These are phyloP conservation scores for Brachyptera risi DNA, from an alignment of 2,888 invertebrate species.

Conservation along the genomic window DNA sequence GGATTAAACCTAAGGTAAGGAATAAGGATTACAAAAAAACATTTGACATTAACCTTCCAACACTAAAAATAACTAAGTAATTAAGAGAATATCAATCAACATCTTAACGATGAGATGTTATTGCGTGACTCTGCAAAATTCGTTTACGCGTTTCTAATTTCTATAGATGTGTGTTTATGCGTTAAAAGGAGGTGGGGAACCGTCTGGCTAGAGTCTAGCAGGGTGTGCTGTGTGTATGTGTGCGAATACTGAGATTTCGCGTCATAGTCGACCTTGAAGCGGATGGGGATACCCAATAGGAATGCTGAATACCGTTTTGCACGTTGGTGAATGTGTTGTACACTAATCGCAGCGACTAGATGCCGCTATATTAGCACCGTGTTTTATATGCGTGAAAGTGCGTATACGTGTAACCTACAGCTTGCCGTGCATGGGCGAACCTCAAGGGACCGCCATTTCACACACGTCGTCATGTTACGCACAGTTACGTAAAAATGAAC, in stretches of 20 bases:
- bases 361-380: too few species aligned
- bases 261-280: slow-evolving; percentile 1
- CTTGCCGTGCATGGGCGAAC: not conserved
- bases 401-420: not conserved
- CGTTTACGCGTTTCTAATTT: not conserved
- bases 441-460: slow-evolving; percentile 24
- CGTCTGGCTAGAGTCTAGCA: slow-evolving; percentile 12
- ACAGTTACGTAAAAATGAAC: slow-evolving; percentile 22
- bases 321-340: not conserved
- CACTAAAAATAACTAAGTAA: not conserved
- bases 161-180: slow-evolving; percentile 13
- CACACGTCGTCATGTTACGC: slow-evolving; percentile 22
- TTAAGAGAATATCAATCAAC: not conserved
- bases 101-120: not conserved
- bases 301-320: not conserved
- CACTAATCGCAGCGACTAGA: too few species aligned
- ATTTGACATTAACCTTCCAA: not conserved
- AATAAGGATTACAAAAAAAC: too few species aligned
- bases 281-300: not conserved
- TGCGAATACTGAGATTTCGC: slow-evolving; percentile 18
- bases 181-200: slow-evolving; percentile 14
- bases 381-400: too few species aligned
- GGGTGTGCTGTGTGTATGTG: not conserved
- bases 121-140: not conserved
- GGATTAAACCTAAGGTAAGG: too few species aligned